Percentiles rank a stretch among this genome's conserved stretches.
These are phyloP conservation scores for Haemorhous mexicanus DNA, from an alignment of 2,113 vertebrate genomes.

Conservation along the genomic window DNA sequence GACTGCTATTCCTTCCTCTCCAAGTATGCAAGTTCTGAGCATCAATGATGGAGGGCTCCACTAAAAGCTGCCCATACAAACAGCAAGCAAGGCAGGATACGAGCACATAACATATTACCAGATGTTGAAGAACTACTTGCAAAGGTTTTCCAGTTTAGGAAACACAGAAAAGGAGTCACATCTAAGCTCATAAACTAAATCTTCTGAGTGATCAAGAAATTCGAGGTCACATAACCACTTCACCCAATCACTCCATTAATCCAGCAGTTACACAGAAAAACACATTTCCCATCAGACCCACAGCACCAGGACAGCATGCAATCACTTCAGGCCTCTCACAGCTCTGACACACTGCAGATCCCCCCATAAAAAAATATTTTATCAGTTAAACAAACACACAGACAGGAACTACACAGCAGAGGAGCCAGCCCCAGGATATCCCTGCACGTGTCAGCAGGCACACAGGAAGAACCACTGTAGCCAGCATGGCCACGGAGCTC, in stretches of 20 bases:
- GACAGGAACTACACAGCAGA: background rate
- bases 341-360: background rate
- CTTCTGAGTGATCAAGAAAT: background rate
- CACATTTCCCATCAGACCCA: background rate
- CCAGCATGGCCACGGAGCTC: fast-evolving
- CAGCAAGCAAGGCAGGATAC: fast-evolving
- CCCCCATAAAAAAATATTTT: background rate
- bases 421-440: background rate
- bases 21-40: background rate
- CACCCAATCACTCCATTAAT: background rate
- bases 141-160: background rate
- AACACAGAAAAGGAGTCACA: background rate
- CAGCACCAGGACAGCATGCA: background rate
- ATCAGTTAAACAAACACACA: background rate
- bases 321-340: background rate
- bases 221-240: background rate
- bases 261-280: background rate
- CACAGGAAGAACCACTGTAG: fast-evolving
- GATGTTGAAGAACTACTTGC: background rate
- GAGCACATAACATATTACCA: fast-evolving
- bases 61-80: background rate
- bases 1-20: background rate
- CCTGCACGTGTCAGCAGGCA: background rate
- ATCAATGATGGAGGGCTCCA: background rate
- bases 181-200: background rate